Conservation (phyloP, 2,888 invertebrate species). For the Stenotaenia linearis region DNA sequence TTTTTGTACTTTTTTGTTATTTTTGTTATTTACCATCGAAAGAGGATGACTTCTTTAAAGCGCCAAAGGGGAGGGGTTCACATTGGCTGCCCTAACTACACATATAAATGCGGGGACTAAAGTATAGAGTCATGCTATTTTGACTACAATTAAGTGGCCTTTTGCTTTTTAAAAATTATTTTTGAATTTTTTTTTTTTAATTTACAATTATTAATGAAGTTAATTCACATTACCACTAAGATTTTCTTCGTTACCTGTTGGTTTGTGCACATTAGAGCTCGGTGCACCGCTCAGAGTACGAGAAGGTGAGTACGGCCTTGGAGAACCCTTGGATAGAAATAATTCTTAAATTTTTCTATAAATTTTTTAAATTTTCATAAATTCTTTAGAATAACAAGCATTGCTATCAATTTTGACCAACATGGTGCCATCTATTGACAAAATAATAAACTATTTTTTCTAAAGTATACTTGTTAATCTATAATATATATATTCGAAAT, state of each 20-base stretch:
- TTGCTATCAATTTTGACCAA: neutral
- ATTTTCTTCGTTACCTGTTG: slow-evolving; percentile 32
- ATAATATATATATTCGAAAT: too few relatives aligned
- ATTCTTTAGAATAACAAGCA: too few relatives aligned
- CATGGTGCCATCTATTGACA: neutral
- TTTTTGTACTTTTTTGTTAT: neutral
- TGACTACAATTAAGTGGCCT: neutral
- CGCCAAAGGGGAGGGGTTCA: neutral
- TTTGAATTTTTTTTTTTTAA: neutral
- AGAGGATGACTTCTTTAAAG: neutral
- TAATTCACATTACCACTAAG: neutral
- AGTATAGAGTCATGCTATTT: neutral
- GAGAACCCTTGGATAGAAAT: neutral
- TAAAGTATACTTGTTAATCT: too few relatives aligned
- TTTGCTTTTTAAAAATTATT: neutral
- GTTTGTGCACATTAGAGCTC: slow-evolving; percentile 33
- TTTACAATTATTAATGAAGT: too few relatives aligned
- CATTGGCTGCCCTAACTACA: neutral
- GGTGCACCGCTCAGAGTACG: slow-evolving; percentile 22
- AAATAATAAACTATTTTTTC: neutral
- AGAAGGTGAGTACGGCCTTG: neutral
- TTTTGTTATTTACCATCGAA: neutral
- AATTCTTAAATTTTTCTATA: neutral
- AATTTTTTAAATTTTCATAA: too few relatives aligned
- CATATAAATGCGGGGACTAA: neutral